These are phyloP conservation scores for Syndactyla subalaris DNA, from an alignment of 2,797 vertebrate species.

Conservation along the genomic window DNA sequence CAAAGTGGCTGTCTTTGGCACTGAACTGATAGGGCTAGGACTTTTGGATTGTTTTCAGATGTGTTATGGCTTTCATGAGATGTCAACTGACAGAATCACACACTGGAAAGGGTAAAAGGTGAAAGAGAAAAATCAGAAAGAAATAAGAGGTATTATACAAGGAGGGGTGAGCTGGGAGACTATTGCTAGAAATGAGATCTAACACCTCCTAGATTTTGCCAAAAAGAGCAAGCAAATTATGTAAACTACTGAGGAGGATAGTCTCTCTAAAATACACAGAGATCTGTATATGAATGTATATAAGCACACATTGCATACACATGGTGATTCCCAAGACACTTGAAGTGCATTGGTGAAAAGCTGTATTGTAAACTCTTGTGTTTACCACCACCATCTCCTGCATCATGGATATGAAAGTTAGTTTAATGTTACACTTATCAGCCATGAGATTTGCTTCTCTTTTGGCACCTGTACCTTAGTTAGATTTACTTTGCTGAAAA, in stretches of 20 bases:
- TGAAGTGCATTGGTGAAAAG: slow-evolving; percentile 25
- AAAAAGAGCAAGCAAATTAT: background rate
- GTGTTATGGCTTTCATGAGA: slow-evolving; percentile 12
- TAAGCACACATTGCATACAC: background rate
- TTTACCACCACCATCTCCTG: slow-evolving; percentile 8
- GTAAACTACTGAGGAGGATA: background rate
- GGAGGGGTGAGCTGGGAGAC: background rate
- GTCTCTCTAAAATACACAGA: slow-evolving; percentile 29
- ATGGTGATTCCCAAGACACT: background rate
- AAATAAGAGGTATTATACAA: background rate
- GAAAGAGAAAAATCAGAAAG: background rate
- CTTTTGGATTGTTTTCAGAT: background rate
- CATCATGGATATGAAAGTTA: background rate
- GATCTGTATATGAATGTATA: background rate
- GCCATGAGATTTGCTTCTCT: background rate
- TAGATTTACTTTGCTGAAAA: slow-evolving; percentile 31
- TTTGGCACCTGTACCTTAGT: background rate
- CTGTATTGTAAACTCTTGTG: background rate
- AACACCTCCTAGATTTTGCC: background rate
- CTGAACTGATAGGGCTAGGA: background rate
- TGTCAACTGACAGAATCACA: background rate
- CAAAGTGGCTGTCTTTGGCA: background rate
- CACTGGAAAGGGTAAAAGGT: background rate
- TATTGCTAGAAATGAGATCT: background rate
- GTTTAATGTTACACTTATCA: background rate